phyloP scores from a whole-genome alignment of 35 echinoderm and acorn worm genomes.

The Ophiothrix spiculata region DNA sequence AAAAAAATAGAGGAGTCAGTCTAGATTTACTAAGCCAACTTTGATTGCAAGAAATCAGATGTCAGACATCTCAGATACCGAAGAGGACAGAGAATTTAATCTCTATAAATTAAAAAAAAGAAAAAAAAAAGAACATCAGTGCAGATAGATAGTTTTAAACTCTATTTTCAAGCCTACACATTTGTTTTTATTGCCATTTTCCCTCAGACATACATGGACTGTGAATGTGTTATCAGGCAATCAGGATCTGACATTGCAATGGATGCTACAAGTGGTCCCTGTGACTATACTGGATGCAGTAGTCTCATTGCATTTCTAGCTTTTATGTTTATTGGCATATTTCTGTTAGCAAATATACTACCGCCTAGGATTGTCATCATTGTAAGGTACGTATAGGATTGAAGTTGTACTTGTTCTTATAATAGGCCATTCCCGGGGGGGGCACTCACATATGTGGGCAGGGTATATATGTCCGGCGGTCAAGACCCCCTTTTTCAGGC shows the following conservation, averaged over 20 bases:
- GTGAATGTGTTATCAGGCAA: not conserved
- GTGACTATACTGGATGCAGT: conserved; percentile 16
- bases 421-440: not conserved
- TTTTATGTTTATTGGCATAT: conserved; percentile 14
- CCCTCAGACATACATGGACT: conserved; percentile 10
- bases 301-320: conserved; percentile 3
- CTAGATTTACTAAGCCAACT: too few species aligned
- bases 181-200: not conserved
- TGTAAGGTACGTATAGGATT: conserved; percentile 16
- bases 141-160: not conserved
- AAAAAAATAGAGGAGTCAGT: too few species aligned
- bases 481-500: not conserved
- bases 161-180: not conserved
- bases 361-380: conserved; percentile 25
- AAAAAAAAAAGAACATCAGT: not conserved
- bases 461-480: not conserved
- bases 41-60: too few species aligned
- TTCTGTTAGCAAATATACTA: not conserved
- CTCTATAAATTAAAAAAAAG: not conserved
- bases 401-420: not conserved
- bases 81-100: not conserved
- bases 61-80: not conserved
- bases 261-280: not conserved
- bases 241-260: not conserved
- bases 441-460: not conserved